Evolutionary conservation across 2,797 vertebrate species (phyloP).

Genomic region (Tapirus indicus): DNA sequence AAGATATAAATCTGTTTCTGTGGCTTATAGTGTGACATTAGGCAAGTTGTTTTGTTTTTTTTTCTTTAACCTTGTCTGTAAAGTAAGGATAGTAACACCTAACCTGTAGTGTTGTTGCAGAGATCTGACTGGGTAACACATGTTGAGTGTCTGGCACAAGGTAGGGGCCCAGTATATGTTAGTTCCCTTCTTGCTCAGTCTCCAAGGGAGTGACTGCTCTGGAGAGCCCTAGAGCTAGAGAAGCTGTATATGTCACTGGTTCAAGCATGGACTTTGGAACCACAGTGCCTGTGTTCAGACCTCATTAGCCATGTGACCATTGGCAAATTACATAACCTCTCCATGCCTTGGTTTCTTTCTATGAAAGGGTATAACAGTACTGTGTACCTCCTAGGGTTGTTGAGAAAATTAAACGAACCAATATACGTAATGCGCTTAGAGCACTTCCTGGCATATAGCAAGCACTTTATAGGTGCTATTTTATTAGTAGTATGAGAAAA

Average conservation of each 20-base stretch:
- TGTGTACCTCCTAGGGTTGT: not conserved
- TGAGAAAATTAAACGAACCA: not conserved
- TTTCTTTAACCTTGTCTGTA: not conserved
- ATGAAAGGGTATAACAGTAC: not conserved
- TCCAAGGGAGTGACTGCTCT: not conserved
- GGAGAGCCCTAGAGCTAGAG: not conserved
- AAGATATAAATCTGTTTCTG: not conserved
- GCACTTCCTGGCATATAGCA: not conserved
- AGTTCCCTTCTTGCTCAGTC: not conserved
- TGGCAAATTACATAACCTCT: not conserved
- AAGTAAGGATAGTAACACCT: not conserved
- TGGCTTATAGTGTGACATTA: not conserved
- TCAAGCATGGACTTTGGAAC: not conserved
- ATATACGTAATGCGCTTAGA: not conserved
- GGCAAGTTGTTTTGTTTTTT: not conserved
- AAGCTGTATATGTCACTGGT: not conserved
- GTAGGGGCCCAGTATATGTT: not conserved
- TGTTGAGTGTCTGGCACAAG: not conserved
- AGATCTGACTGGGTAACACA: not conserved
- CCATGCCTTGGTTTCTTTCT: not conserved
- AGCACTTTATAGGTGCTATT: not conserved
- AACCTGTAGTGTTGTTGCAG: not conserved
- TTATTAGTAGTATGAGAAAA: not conserved
- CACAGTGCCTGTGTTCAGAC: not conserved
- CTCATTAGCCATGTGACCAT: not conserved